Evolutionary conservation across 2,888 invertebrate species (phyloP), one percentile per base, ranked within the genome.

Genomic region (Aphidoletes aphidimyza): DNA sequence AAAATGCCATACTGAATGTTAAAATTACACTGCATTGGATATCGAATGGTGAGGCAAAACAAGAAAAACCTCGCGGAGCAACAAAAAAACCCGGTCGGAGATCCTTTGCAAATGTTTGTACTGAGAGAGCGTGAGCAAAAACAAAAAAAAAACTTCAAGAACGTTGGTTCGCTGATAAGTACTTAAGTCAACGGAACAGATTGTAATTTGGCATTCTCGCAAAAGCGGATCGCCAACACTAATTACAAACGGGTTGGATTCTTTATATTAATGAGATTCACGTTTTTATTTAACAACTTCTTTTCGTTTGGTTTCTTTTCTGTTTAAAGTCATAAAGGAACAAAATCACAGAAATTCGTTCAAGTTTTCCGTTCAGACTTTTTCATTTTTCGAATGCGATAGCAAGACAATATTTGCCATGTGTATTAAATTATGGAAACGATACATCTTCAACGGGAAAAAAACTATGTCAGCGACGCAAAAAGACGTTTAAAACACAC

Each of bases 1-100:
- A 2, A 9, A 81, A 81, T 81, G 81, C 14, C 81, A 81, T 81
- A n/a, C 81, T 37, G 81, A 81, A n/a, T 11, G 17, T 81, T 81
- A 37, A 81, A 81, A n/a, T 37, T 5, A n/a, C n/a, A n/a, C n/a
- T n/a, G n/a, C n/a, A n/a, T n/a, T n/a, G n/a, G n/a, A n/a, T n/a
- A n/a, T n/a, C n/a, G n/a, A n/a, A n/a, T n/a, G n/a, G n/a, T n/a
- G n/a, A n/a, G n/a, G n/a, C n/a, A n/a, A n/a, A n/a, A n/a, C n/a
- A n/a, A n/a, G n/a, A n/a, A n/a, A n/a, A n/a, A n/a, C n/a, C n/a
- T n/a, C n/a, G n/a, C n/a, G n/a, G n/a, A n/a, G n/a, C n/a, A n/a
- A n/a, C n/a, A n/a, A n/a, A n/a, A n/a, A n/a, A n/a, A n/a, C n/a
- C n/a, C 11, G 39, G 54, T 17, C 22, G 22, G n/a, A 54, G 22